These are phyloP conservation scores for Muschampia plurimacula DNA, from an alignment of 2,888 invertebrate species.

Conservation along the genomic window DNA sequence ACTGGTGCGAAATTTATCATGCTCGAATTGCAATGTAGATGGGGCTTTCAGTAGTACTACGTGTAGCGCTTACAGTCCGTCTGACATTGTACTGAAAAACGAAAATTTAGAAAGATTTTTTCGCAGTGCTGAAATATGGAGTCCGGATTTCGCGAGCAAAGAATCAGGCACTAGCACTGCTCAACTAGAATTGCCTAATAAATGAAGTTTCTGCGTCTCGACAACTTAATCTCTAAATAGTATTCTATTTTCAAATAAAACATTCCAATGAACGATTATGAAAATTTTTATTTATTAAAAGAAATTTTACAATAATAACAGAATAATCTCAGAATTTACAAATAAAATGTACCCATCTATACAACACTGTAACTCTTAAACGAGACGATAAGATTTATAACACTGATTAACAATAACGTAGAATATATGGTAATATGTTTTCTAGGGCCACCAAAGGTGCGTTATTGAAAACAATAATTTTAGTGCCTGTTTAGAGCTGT, in stretches of 20 bases:
- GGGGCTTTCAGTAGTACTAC: conserved; percentile 68
- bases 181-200: conserved; percentile 5
- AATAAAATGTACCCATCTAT: conserved; percentile 83
- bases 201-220: not conserved
- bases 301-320: conserved; percentile 84
- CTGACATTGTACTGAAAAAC: conserved; percentile 61
- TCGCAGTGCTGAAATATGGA: conserved; percentile 74
- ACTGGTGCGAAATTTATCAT: conserved; percentile 71
- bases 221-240: not conserved
- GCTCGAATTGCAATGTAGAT: conserved; percentile 70
- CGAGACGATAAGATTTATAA: conserved; percentile 83
- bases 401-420: conserved; percentile 84
- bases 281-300: conserved; percentile 83
- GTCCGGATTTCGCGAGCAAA: conserved; percentile 49
- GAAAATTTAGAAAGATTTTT: conserved; percentile 76
- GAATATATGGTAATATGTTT: conserved; percentile 65
- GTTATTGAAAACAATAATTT: conserved; percentile 68
- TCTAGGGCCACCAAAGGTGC: conserved; percentile 76
- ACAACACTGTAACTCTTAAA: conserved; percentile 85
- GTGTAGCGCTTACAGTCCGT: conserved; percentile 54
- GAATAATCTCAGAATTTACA: conserved; percentile 82
- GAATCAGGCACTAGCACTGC: conserved; percentile 22
- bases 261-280: conserved; percentile 80
- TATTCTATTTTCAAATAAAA: conserved; percentile 61
- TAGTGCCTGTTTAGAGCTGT: not conserved